Base-by-base conservation (phyloP, 2,797 vertebrate genomes). In the Enteromius trimaculatus region DNA sequence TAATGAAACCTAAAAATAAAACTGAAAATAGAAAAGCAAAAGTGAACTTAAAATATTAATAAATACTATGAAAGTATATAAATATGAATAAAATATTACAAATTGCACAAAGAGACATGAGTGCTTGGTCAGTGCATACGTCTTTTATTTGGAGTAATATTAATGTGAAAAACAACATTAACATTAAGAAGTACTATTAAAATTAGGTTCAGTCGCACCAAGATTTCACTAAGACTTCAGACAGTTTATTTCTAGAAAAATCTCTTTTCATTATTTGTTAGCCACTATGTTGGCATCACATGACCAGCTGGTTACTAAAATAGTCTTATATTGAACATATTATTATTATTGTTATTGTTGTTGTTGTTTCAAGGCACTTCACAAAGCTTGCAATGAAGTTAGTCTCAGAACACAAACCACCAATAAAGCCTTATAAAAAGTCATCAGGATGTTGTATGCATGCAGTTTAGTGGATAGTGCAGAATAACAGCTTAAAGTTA, bases 401-500 rank as follows among this genome's bases (percentile, higher is more conserved):
- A 58, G n/a, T 23, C 60, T 64, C 60, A 31, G 17, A 31, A 64
- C 26, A 31, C 26, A 64, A 64, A 64, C 60, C 14, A 16, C 11
- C 23, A 16, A 62, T 0, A 29, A 62, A 29, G 58, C 13, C 29
- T 29, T 7, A n/a, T 23, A 11, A 23, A 58, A 23, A 8, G 16
- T 51, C 4, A 16, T 26, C 23, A 62, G 14, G 23, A 62, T 16
- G 6, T 62, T 62, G 26, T 16, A 7, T 62, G 60, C 60, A 16
- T 62, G 26, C 26, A 62, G 60, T 62, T 29, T 62, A 16, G 13
- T 62, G 29, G 5, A 62, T 4, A n/a, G 2, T 11, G 19, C n/a
- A 26, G 17, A 74, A 47, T 26, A 49, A 71, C 16, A 49, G 7
- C 16, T 31, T 2, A 69, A 3, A 19, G 29, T 86, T 86, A 79